Evolutionary conservation across 2,888 invertebrate genomes (phyloP).

Genomic region (Suillia variegata): DNA sequence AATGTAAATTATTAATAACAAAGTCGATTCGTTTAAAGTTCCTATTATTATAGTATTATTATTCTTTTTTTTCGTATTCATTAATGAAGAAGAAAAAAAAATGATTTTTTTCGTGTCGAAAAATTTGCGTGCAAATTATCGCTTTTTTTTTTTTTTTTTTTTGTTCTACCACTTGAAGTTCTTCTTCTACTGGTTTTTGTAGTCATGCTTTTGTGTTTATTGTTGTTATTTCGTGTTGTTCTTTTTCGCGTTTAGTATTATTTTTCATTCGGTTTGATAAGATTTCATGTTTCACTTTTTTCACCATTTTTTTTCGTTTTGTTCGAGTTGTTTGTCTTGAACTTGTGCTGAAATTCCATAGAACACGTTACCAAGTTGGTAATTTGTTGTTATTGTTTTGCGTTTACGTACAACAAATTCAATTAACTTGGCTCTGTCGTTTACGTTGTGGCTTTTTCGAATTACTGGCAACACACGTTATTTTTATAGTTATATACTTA

Average conservation of each 20-base stretch:
- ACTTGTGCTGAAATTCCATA: not conserved
- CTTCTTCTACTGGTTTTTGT: not conserved
- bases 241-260: conserved; percentile 14
- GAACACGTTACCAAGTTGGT: no score
- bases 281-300: not conserved
- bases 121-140: conserved; percentile 5
- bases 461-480: no score
- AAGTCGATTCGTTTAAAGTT: no score
- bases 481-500: no score
- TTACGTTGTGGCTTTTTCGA: no score
- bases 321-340: conserved; percentile 4
- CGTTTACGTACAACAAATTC: no score
- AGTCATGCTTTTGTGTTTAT: not conserved
- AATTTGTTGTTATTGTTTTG: no score
- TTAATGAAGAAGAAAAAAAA: no score
- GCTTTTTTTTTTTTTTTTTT: not conserved
- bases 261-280: conserved; percentile 7
- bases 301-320: not conserved
- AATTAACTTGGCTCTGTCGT: no score
- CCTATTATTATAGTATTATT: no score
- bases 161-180: not conserved
- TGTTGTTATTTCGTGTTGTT: conserved; percentile 16
- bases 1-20: not conserved
- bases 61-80: no score
- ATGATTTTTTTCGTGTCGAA: not conserved